Base-by-base conservation (phyloP, 1,140 invertebrate species). In the Caenorhabditis latens region DNA sequence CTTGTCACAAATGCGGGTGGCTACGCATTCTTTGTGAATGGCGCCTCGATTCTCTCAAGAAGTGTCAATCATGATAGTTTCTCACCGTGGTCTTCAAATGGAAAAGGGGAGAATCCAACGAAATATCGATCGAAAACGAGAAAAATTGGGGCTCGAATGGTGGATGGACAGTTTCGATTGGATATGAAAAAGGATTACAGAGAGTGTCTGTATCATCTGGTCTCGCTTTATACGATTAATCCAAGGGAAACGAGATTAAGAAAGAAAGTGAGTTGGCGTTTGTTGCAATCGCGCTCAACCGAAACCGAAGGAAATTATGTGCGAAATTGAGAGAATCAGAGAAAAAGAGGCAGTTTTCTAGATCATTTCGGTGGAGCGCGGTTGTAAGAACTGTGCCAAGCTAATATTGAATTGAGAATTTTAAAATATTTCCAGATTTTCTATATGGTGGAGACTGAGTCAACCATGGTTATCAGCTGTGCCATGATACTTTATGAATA, bases 401-500 rank as follows among this genome's bases (percentile, higher is more conserved):
- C n/a, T n/a, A n/a, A n/a, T n/a, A n/a, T n/a, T n/a, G n/a, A n/a
- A n/a, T n/a, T n/a, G n/a, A n/a, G n/a, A n/a, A n/a, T n/a, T n/a
- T n/a, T n/a, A n/a, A n/a, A n/a, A n/a, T n/a, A n/a, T n/a, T n/a
- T n/a, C n/a, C n/a, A n/a, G 85, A 83, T 86, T 19, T 53, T 57
- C 61, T 86, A 86, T 48, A 24, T 86, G 71, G 50, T 86, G 75
- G 85, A 86, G 9, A 84, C 67, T 2, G 16, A 13, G 0, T 42
- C 43, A 5, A 53, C 61, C 19, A 58, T 32, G 48, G 50, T 86
- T 9, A 32, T 86, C 67, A 82, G 85, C 16, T 71, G 84, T 40
- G 85, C 58, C 14, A 57, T 86, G 71, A 83, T 86, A 19, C 53
- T 86, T n/a, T 86, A 86, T 48, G 85, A 86, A n/a, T 84, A 84